These are phyloP conservation scores for Tringa solitaria DNA, from an alignment of 2,113 vertebrate species.

Conservation along the genomic window DNA sequence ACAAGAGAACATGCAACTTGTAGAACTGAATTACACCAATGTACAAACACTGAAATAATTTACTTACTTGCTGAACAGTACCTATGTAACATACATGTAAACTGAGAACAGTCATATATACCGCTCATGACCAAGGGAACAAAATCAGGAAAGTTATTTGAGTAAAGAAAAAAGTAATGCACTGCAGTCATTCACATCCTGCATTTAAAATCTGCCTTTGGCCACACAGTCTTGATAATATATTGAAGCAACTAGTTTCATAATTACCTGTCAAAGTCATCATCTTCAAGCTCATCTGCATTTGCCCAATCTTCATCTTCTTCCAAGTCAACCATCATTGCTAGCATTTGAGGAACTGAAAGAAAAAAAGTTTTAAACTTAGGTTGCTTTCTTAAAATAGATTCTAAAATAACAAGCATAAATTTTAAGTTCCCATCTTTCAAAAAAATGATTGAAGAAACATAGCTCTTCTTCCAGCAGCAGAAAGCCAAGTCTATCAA, in stretches of 20 bases:
- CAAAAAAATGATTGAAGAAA: background rate
- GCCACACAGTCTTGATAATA: background rate
- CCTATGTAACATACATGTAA: background rate
- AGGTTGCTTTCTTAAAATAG: background rate
- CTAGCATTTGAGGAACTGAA: slow-evolving; percentile 95
- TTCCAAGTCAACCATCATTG: slow-evolving; percentile 99
- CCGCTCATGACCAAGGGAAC: background rate
- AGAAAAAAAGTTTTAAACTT: background rate
- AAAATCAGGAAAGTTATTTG: background rate
- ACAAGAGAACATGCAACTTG: background rate
- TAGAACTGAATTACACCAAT: background rate
- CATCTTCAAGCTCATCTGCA: slow-evolving; percentile 94
- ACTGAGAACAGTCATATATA: background rate
- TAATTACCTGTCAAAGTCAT: slow-evolving; percentile 94
- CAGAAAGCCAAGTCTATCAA: background rate
- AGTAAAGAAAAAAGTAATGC: background rate
- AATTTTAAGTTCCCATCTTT: background rate
- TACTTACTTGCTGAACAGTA: background rate
- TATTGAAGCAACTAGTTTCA: background rate
- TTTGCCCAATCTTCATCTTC: slow-evolving; percentile 97
- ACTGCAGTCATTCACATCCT: background rate
- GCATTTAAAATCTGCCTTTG: background rate
- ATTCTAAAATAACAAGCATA: background rate
- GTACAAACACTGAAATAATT: background rate
- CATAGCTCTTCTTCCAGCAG: background rate